phyloP scores from a whole-genome alignment of 2,888 invertebrate genomes.

The Drosophila paramelanica region DNA sequence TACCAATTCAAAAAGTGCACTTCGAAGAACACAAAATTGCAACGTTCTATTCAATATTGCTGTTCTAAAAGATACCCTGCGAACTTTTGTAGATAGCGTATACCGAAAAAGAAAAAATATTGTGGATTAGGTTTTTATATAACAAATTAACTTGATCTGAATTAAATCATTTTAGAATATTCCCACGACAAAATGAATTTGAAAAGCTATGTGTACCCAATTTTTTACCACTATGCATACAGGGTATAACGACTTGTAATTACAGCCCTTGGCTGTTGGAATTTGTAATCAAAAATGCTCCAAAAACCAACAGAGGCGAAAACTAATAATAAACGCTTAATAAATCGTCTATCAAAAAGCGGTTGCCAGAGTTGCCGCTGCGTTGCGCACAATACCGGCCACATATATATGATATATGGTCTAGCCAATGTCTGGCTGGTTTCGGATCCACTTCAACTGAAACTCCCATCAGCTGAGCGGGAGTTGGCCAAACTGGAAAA shows the following conservation, averaged over 20 bases:
- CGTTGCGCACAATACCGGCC: slow-evolving; percentile 40
- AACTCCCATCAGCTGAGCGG: slow-evolving; percentile 28
- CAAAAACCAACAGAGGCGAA: slow-evolving; percentile 67
- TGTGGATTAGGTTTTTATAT: too few species aligned
- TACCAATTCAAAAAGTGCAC: slow-evolving; percentile 1
- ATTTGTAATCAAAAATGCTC: slow-evolving; percentile 74
- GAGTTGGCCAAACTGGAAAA: slow-evolving; percentile 44
- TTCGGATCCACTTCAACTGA: slow-evolving; percentile 33
- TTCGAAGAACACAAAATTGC: neutral
- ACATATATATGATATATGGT: slow-evolving; percentile 66
- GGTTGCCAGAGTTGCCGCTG: slow-evolving; percentile 36
- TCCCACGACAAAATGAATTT: neutral
- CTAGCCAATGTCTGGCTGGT: slow-evolving; percentile 60
- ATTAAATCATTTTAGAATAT: too few species aligned
- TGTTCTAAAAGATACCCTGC: neutral
- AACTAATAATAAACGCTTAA: slow-evolving; percentile 79
- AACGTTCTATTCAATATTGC: neutral
- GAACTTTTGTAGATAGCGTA: neutral
- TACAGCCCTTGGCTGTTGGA: slow-evolving; percentile 53
- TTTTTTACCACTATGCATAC: neutral
- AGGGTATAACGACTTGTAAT: slow-evolving; percentile 23
- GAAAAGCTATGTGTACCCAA: neutral
- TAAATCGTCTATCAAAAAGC: slow-evolving; percentile 75
- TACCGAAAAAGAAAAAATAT: too few species aligned
- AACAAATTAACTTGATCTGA: too few species aligned